A percentile compares a stretch with the other conserved stretches of the same genome.
These are phyloP conservation scores for Heteropelma amictum DNA, from an alignment of 2,888 invertebrate genomes.

Conservation along the genomic window DNA sequence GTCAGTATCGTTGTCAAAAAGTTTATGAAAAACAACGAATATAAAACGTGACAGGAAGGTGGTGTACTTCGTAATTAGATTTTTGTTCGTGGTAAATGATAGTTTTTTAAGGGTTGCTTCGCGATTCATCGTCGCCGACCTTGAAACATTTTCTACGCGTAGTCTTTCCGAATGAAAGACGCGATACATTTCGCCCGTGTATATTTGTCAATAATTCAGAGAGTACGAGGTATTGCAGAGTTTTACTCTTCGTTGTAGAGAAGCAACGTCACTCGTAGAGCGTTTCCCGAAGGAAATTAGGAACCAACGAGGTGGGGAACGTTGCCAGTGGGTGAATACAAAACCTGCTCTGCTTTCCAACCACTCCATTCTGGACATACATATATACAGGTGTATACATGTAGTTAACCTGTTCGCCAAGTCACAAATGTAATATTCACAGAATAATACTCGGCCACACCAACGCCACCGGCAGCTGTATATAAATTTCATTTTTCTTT, in stretches of 20 bases:
- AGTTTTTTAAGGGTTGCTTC: constrained; percentile 8
- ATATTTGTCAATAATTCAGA: constrained; percentile 47
- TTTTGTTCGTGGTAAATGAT: background rate
- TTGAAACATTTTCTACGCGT: constrained; percentile 5
- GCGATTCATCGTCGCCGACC: background rate
- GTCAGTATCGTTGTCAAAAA: background rate
- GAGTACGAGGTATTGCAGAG: constrained; percentile 31
- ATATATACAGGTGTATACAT: background rate
- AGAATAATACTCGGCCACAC: constrained; percentile 69
- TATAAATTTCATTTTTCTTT: constrained; percentile 43
- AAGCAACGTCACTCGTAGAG: constrained; percentile 69
- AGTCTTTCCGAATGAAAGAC: constrained; percentile 26
- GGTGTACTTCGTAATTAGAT: too few species aligned
- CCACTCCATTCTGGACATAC: constrained; percentile 54
- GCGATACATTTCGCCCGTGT: background rate
- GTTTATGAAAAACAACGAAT: background rate
- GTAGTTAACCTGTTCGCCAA: constrained; percentile 59
- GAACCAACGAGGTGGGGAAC: constrained; percentile 65
- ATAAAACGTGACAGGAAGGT: too few species aligned
- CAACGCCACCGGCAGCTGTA: constrained; percentile 20
- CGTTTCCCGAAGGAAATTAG: constrained; percentile 78
- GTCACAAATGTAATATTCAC: constrained; percentile 78
- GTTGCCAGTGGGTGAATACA: constrained; percentile 39
- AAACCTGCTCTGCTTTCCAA: constrained; percentile 62
- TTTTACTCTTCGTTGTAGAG: constrained; percentile 24